A percentile compares a stretch with the other conserved stretches of the same genome.
phyloP scores from a whole-genome alignment of 30 jellyfish, hydroid and myxozoan species.

The Turritopsis dohrnii region DNA sequence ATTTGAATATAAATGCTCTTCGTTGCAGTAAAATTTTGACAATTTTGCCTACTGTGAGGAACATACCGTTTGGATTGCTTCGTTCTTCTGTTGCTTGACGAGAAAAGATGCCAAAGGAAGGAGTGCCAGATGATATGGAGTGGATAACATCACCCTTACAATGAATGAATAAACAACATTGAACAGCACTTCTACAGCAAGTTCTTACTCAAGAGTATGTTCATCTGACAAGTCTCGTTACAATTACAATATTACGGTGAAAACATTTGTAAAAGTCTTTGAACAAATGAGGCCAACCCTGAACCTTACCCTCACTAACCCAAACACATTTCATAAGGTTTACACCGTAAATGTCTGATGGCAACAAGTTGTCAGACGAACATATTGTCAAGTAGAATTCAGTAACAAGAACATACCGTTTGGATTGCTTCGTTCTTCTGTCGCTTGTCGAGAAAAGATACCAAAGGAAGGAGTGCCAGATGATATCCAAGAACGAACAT shows the following conservation, averaged over 20 bases:
- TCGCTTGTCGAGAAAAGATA: conserved; percentile 6
- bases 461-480: background rate
- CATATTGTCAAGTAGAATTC: background rate
- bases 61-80: conserved; percentile 9
- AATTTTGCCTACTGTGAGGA: too few relatives aligned
- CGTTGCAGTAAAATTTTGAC: too few relatives aligned
- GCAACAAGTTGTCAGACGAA: too few relatives aligned
- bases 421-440: conserved; percentile 1
- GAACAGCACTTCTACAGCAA: too few relatives aligned
- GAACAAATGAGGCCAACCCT: too few relatives aligned
- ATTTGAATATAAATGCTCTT: too few relatives aligned
- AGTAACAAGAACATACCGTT: background rate
- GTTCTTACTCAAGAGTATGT: too few relatives aligned
- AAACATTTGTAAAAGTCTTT: too few relatives aligned
- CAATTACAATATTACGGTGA: too few relatives aligned
- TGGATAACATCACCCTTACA: conserved; percentile 21
- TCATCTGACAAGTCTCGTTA: too few relatives aligned
- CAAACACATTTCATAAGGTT: background rate
- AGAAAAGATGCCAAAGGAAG: background rate
- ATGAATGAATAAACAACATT: too few relatives aligned
- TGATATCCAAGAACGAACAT: conserved; percentile 1
- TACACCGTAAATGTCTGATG: background rate
- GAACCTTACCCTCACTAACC: too few relatives aligned
- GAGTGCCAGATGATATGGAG: conserved; percentile 14
- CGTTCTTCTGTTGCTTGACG: conserved; percentile 12